Conservation (phyloP, 2,888 invertebrate species). For the Ornithoptera priamus region DNA sequence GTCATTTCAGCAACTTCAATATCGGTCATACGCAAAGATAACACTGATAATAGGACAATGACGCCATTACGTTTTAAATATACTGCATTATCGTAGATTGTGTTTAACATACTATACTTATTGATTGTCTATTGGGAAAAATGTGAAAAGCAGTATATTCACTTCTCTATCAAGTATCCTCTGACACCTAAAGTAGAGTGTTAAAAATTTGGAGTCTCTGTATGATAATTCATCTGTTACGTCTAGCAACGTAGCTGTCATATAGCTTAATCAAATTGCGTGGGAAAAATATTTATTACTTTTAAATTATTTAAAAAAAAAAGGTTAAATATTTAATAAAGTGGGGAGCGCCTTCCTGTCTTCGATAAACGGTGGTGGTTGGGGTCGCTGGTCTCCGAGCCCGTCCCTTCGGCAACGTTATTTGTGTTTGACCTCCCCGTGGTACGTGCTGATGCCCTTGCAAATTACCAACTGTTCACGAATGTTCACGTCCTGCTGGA, state of each 20-base stretch:
- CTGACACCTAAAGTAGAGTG: too few relatives aligned
- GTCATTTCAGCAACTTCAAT: neutral
- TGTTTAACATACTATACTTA: constrained; percentile 2
- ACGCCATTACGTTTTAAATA: constrained; percentile 25
- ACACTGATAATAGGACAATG: constrained; percentile 38
- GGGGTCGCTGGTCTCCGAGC: neutral
- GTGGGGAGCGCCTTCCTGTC: neutral
- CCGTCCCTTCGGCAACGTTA: constrained; percentile 4
- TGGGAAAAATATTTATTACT: too few relatives aligned
- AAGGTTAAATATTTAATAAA: too few relatives aligned
- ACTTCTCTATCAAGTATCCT: too few relatives aligned
- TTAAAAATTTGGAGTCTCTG: too few relatives aligned
- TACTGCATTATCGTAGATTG: constrained; percentile 23
- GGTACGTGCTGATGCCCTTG: constrained; percentile 6
- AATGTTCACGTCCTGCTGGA: too few relatives aligned
- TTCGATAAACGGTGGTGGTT: neutral
- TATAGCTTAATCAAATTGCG: too few relatives aligned
- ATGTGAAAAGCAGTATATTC: neutral
- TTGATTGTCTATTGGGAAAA: too few relatives aligned
- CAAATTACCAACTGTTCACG: neutral
- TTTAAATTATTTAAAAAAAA: too few relatives aligned
- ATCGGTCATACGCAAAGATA: constrained; percentile 34
- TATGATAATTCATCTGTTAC: too few relatives aligned
- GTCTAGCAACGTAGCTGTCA: too few relatives aligned
- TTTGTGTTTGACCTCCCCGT: constrained; percentile 4